Evolutionary conservation across 2,113 vertebrate genomes (phyloP).

Genomic region (Geothlypis trichas): DNA sequence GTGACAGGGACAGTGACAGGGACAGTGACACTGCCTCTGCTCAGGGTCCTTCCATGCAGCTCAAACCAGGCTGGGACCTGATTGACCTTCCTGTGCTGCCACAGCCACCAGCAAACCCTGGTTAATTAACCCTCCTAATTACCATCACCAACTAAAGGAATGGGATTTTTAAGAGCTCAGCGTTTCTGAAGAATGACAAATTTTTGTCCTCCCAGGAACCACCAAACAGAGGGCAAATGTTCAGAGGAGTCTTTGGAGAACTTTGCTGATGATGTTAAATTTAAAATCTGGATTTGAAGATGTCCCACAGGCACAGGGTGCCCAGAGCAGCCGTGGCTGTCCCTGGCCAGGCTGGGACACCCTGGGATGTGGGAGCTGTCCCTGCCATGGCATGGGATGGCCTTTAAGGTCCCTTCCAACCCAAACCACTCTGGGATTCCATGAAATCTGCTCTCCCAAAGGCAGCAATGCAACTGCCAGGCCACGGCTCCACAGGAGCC

Average conservation of each 20-base stretch:
- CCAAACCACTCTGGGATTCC: background rate
- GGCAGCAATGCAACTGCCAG: background rate
- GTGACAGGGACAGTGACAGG: background rate
- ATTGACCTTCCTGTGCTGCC: background rate
- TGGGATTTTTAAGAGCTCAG: background rate
- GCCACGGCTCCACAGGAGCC: accelerated
- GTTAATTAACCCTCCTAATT: background rate
- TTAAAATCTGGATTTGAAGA: background rate
- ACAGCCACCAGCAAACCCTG: background rate
- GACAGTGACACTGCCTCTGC: background rate
- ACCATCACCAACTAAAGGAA: background rate
- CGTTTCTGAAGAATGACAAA: background rate
- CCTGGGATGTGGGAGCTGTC: background rate
- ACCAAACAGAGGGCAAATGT: background rate
- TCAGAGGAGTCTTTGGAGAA: background rate
- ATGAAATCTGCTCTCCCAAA: background rate
- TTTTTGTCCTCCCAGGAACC: background rate
- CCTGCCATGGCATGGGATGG: background rate
- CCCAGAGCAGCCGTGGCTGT: background rate
- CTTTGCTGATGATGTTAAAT: background rate
- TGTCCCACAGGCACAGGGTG: background rate
- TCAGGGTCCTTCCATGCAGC: background rate
- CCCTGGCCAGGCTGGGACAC: background rate
- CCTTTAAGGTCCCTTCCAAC: background rate
- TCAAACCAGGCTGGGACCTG: background rate